Evolutionary conservation across 2,797 vertebrate species (phyloP).

Genomic region (Coregonus ussuriensis): DNA sequence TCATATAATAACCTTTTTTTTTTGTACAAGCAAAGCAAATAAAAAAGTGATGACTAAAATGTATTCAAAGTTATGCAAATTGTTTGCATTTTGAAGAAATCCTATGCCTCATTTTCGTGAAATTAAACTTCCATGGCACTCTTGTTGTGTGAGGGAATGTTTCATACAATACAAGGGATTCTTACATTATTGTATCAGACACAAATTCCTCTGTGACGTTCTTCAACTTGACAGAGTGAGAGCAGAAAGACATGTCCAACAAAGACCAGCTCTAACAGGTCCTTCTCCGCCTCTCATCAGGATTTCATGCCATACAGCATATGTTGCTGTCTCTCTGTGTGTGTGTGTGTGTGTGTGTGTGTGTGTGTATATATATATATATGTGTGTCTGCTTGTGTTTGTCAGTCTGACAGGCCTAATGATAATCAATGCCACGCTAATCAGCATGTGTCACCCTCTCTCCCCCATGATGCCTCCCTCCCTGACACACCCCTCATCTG

Average conservation of each 20-base stretch:
- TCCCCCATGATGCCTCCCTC: too few species aligned
- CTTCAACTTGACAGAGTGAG: background rate
- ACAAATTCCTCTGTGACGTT: background rate
- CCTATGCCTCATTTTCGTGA: background rate
- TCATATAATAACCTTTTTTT: background rate
- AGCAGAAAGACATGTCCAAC: background rate
- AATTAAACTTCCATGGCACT: background rate
- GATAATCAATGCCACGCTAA: slow-evolving; percentile 7
- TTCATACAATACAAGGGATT: background rate
- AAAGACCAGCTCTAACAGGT: background rate
- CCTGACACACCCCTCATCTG: too few species aligned
- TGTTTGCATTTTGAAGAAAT: background rate
- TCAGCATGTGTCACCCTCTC: background rate
- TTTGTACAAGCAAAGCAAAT: background rate
- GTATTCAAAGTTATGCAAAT: background rate
- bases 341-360: background rate
- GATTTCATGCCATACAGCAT: slow-evolving; percentile 2
- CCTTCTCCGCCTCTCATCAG: background rate
- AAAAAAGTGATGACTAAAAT: background rate
- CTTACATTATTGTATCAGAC: background rate
- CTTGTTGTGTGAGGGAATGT: background rate
- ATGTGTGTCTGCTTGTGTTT: background rate
- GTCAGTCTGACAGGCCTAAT: background rate
- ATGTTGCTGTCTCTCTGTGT: background rate
- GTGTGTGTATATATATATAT: background rate